Conservation (phyloP, 2,797 vertebrate species). For the Huso huso region DNA sequence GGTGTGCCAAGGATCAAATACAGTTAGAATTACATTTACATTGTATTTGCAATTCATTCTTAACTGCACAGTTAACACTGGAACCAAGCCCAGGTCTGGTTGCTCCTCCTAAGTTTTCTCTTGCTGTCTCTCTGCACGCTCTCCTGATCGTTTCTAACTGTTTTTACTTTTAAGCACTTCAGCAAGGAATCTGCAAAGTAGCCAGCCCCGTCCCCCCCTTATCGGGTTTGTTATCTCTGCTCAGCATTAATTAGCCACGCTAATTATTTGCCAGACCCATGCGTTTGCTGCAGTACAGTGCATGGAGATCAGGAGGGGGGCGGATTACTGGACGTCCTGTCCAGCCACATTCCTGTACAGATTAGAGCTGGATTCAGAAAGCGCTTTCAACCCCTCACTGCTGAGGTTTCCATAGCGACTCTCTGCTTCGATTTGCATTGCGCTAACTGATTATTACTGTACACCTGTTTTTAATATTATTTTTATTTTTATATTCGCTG, state of each 20-base stretch:
- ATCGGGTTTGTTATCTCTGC: not conserved
- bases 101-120: too few species aligned
- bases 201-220: not conserved
- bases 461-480: not conserved
- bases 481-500: too few species aligned
- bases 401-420: not conserved
- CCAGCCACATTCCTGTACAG: not conserved
- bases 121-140: too few species aligned
- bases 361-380: not conserved
- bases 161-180: too few species aligned
- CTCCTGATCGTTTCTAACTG: too few species aligned
- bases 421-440: not conserved
- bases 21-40: too few species aligned
- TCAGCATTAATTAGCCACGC: not conserved
- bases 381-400: not conserved
- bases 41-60: too few species aligned
- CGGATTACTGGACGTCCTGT: not conserved
- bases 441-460: not conserved
- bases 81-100: too few species aligned
- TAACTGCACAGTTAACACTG: too few species aligned
- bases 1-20: too few species aligned
- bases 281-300: not conserved
- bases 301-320: not conserved
- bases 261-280: not conserved
- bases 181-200: not conserved